Base-by-base conservation (phyloP, 2,888 invertebrate species). In the Halictus ligatus region DNA sequence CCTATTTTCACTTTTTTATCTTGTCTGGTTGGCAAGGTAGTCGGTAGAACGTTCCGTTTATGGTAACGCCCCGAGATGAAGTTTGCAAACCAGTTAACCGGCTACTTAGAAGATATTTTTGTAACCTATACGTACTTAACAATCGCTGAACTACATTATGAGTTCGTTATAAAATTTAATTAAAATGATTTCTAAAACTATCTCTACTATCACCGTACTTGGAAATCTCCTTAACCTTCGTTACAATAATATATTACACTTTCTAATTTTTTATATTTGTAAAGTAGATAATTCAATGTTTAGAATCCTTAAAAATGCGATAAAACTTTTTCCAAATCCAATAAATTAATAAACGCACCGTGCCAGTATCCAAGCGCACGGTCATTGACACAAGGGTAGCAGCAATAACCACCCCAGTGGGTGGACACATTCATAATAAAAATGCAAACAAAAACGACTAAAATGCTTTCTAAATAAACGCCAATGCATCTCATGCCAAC, bases 1-100 rank as follows among this genome's bases (percentile, higher is more conserved):
- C 60, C 25, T 15, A 69, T 75, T 82, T 83, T 76, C 54, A 25
- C 18, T 78, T 78, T 79, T 77, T 60, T 29, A 48, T 43, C 81
- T 64, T 46, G 18, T 50, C 74, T 78, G 48, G n/a, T 40, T 77
- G 64, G 4, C 72, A 72, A 75, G 71, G 50, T 58, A 71, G 81
- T 46, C 69, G 72, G 43, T 48, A n/a, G 48, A 54, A 40, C 15
- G 25, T 43, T 25, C 29, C 54, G n/a, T n/a, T 79, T 48, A 73
- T 67, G 48, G 29, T 35, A 54, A 29, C 46, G 15, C 35, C 18
- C 15, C 48, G 40, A 72, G 25, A 69, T 80, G 64, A 89, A 67
- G 43, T 58, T 81, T 50, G 50, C 15, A 2, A 76, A 46, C 35
- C 50, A 58, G 60, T 29, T 29, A 80, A 48, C 25, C 29, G 40